phyloP scores from a whole-genome alignment of 2,888 invertebrate species.

The Coenonympha glycerion region DNA sequence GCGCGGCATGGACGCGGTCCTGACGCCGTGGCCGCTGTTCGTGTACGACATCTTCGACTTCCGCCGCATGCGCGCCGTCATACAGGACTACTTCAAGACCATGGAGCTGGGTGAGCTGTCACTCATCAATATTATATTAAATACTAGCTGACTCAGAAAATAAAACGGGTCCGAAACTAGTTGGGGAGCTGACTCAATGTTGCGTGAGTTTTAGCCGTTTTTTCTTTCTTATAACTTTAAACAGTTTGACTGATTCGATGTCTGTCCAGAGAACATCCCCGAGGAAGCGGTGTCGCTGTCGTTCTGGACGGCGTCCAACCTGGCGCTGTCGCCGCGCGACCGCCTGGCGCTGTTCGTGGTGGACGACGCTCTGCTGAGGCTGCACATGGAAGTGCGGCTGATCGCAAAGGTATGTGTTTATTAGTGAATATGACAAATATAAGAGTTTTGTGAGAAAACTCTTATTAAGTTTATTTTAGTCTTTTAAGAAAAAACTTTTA shows the following conservation, averaged over 20 bases:
- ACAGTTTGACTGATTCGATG: too few relatives aligned
- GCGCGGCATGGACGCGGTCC: slow-evolving; percentile 52
- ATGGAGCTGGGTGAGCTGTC: slow-evolving; percentile 43
- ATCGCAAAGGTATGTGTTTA: slow-evolving; percentile 40
- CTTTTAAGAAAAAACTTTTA: too few relatives aligned
- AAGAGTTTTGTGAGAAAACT: too few relatives aligned
- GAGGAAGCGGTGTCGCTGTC: slow-evolving; percentile 61
- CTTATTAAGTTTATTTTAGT: too few relatives aligned
- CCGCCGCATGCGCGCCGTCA: slow-evolving; percentile 43
- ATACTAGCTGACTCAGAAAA: too few relatives aligned
- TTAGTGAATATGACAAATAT: too few relatives aligned
- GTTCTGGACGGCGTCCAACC: slow-evolving; percentile 68
- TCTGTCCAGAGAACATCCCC: slow-evolving; percentile 39
- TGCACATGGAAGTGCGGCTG: slow-evolving; percentile 55
- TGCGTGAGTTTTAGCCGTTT: too few relatives aligned
- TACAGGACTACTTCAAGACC: slow-evolving; percentile 45
- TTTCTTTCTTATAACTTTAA: too few relatives aligned
- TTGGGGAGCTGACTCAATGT: too few relatives aligned
- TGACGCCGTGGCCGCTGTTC: slow-evolving; percentile 65
- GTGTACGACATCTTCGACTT: slow-evolving; percentile 61
- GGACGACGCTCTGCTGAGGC: slow-evolving; percentile 59
- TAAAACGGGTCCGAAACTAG: too few relatives aligned
- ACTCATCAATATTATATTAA: background rate
- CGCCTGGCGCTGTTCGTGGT: slow-evolving; percentile 54
- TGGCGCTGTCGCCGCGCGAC: slow-evolving; percentile 54